Percentiles rank a stretch among this genome's conserved stretches.
phyloP scores from a whole-genome alignment of 2,888 invertebrate species.

The Chironomus riparius region DNA sequence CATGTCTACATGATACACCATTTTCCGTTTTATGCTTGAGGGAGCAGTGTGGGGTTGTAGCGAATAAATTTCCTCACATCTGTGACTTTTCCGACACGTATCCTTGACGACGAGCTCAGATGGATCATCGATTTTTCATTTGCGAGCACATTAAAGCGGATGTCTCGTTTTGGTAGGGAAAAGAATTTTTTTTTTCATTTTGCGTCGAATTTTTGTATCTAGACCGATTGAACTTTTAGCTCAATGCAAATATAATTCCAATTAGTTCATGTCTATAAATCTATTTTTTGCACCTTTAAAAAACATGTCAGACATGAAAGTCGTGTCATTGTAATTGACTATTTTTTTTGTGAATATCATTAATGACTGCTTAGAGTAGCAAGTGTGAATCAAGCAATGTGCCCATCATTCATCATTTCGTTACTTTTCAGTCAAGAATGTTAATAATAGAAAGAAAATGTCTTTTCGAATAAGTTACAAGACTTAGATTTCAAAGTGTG shows the following conservation, averaged over 20 bases:
- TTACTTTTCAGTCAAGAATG: neutral
- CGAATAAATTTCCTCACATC: constrained; percentile 24
- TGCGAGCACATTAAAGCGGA: constrained; percentile 12
- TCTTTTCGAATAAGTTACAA: neutral
- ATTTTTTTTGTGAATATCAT: neutral
- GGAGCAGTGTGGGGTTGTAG: neutral
- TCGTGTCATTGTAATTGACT: neutral
- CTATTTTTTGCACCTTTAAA: too few relatives aligned
- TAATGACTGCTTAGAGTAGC: neutral
- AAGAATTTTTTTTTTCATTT: neutral
- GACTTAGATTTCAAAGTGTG: too few relatives aligned
- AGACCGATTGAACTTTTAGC: too few relatives aligned
- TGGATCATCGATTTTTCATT: constrained; percentile 20
- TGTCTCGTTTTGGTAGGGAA: neutral
- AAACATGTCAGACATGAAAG: neutral
- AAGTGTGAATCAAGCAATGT: neutral
- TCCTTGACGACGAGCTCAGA: constrained; percentile 15
- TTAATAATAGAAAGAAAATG: neutral
- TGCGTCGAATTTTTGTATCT: neutral
- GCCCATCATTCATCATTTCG: neutral
- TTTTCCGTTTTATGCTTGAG: constrained; percentile 6
- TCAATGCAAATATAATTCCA: too few relatives aligned
- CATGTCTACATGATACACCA: constrained; percentile 1
- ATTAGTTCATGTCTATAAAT: too few relatives aligned
- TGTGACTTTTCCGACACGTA: constrained; percentile 6